These are phyloP conservation scores for Bembecia ichneumoniformis DNA, from an alignment of 2,888 invertebrate genomes.

Conservation along the genomic window DNA sequence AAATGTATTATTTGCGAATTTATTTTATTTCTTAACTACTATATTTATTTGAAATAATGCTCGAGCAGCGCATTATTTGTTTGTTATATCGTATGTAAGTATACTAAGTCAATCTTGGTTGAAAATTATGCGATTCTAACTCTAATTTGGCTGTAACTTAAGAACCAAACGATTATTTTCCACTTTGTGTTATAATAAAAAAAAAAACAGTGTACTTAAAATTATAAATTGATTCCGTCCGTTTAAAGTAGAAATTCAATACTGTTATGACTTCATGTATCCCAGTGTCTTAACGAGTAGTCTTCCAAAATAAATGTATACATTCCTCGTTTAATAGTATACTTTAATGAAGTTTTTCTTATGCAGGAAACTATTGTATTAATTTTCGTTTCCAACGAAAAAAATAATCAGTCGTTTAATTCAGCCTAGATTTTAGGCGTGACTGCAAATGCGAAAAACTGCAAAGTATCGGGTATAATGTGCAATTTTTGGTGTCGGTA, in stretches of 20 bases:
- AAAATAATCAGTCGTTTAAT: too few species aligned
- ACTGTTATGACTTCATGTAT: not conserved
- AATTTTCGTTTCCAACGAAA: constrained; percentile 39
- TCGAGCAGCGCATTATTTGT: too few species aligned
- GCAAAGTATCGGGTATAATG: constrained; percentile 85
- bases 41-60: too few species aligned
- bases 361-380: constrained; percentile 33
- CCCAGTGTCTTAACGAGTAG: constrained; percentile 17
- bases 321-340: constrained; percentile 30
- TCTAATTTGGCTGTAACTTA: too few species aligned
- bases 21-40: too few species aligned
- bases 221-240: constrained; percentile 65
- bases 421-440: constrained; percentile 43
- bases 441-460: constrained; percentile 68
- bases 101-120: too few species aligned
- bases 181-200: too few species aligned
- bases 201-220: constrained; percentile 36
- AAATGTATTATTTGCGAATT: too few species aligned
- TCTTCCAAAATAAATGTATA: constrained; percentile 58
- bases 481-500: constrained; percentile 86
- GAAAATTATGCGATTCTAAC: too few species aligned
- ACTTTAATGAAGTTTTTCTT: constrained; percentile 31
- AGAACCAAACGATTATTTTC: too few species aligned
- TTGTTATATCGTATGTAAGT: too few species aligned
- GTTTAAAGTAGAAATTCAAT: constrained; percentile 11